Evolutionary conservation across 2,888 invertebrate genomes (phyloP).

Genomic region (Latrodectus elegans): DNA sequence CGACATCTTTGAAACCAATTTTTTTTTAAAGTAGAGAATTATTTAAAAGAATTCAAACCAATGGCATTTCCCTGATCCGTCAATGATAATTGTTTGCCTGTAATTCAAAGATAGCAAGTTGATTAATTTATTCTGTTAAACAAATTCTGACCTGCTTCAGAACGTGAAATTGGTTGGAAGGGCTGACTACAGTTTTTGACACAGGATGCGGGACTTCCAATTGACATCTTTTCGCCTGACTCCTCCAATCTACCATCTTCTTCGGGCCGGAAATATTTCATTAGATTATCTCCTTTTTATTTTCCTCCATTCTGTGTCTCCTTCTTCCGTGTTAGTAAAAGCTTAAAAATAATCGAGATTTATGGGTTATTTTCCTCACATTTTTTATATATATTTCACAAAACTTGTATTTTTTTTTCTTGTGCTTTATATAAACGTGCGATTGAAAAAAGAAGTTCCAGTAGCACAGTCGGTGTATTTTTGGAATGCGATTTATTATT

Average conservation of each 20-base stretch:
- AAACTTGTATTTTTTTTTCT: background rate
- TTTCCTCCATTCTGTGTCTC: conserved; percentile 8
- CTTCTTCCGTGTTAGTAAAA: conserved; percentile 18
- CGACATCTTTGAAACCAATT: too few species aligned
- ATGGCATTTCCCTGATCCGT: too few species aligned
- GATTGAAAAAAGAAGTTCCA: too few species aligned
- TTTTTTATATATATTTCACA: conserved; percentile 3
- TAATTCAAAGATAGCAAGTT: background rate
- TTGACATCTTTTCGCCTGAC: conserved; percentile 39
- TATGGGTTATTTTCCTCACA: conserved; percentile 22
- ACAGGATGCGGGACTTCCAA: conserved; percentile 62
- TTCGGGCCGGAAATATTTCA: conserved; percentile 65
- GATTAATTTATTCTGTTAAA: background rate
- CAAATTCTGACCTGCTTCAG: background rate
- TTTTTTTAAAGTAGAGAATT: too few species aligned
- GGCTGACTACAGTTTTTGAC: conserved; percentile 12
- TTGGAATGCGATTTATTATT: background rate
- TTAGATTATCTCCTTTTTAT: conserved; percentile 46
- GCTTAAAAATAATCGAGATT: conserved; percentile 57
- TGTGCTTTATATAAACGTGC: background rate
- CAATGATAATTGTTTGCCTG: background rate
- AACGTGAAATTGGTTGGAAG: conserved; percentile 20
- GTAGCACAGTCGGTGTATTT: background rate
- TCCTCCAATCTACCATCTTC: conserved; percentile 43
- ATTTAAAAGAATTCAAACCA: too few species aligned